Base-by-base conservation (phyloP, 1,140 invertebrate species). In the Drosophila athabasca region DNA sequence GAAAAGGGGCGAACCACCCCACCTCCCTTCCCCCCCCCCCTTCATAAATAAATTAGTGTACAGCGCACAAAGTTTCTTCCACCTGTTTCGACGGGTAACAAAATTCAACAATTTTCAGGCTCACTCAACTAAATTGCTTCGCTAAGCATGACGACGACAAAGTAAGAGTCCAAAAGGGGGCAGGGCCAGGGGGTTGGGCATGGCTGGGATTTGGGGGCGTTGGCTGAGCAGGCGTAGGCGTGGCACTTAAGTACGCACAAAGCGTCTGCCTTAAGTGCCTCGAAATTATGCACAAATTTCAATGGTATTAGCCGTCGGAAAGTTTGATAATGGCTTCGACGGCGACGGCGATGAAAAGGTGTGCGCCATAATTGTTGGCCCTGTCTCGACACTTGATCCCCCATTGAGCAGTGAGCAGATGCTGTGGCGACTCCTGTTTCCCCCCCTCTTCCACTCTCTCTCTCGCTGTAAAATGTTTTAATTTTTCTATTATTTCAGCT, bases 401-500 rank as follows among this genome's bases (percentile, higher is more conserved):
- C 35, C 11, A 39, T 39, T 4, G 35, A 39, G 35, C 35, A 39
- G 11, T 1, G 35, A 39, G 11, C 35, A 39, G 35, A 39, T 39
- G 35, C 35, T 39, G 35, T 13, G 35, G 35, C 35, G 35, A 39
- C 35, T 39, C 35, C 35, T 11, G 31, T 35, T 58, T 41, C 39
- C 9, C 26, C 22, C 6, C 48, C 1, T 24, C 39, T 31, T 24
- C 39, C 22, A 13, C 51, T 7, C n/a, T n/a, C n/a, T 6, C 31
- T 7, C 26, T 8, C 19, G 54, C 74, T 39, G 58, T 57, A 70
- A 77, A 64, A 71, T 71, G 55, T 77, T 62, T 65, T 71, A 77
- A 71, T 77, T 77, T 77, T 77, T 77, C 75, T 77, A 77, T 77
- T 77, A 77, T 77, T 77, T 77, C 75, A 77, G 74, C 74, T 77